Percentiles rank a stretch among this genome's conserved stretches.
These are phyloP conservation scores for Agonopterix alstromeriana DNA, from an alignment of 2,888 invertebrate species.

Conservation along the genomic window DNA sequence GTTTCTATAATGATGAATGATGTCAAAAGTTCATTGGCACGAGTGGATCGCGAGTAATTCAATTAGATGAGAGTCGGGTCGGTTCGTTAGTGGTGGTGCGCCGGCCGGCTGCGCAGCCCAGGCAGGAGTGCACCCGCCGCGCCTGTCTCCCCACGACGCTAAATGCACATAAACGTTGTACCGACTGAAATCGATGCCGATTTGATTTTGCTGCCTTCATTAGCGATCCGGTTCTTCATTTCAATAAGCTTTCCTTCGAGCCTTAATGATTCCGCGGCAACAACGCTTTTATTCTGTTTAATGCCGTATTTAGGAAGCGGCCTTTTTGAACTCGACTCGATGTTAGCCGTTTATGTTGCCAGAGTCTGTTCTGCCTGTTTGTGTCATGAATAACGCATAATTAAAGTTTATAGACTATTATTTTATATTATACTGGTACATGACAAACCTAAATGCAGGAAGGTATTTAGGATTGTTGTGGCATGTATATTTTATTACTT, in stretches of 20 bases:
- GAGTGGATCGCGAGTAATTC: conserved; percentile 29
- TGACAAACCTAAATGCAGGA: conserved; percentile 4
- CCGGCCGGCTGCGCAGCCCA: conserved; percentile 19
- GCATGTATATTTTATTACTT: background rate
- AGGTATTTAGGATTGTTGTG: background rate
- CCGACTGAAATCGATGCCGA: conserved; percentile 64
- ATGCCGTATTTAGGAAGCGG: conserved; percentile 69
- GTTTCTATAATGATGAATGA: conserved; percentile 6
- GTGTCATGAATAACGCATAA: conserved; percentile 46
- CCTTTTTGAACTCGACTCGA: conserved; percentile 52
- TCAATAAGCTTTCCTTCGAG: conserved; percentile 60
- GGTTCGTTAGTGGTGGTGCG: conserved; percentile 36
- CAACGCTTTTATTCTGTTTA: conserved; percentile 64
- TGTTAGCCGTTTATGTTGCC: conserved; percentile 41
- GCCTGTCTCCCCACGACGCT: conserved; percentile 43
- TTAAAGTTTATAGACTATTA: conserved; percentile 41
- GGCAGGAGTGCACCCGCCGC: conserved; percentile 7
- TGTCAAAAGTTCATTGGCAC: conserved; percentile 25
- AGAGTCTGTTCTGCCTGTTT: conserved; percentile 36
- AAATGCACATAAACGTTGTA: conserved; percentile 62
- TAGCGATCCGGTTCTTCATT: conserved; percentile 71
- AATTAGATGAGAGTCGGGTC: conserved; percentile 40
- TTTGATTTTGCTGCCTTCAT: conserved; percentile 73
- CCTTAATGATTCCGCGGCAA: conserved; percentile 67
- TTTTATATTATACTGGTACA: conserved; percentile 28